Percentiles rank a stretch among this genome's conserved stretches.
These are phyloP conservation scores for Bombus difficillimus DNA, from an alignment of 1,140 invertebrate genomes.

Conservation along the genomic window DNA sequence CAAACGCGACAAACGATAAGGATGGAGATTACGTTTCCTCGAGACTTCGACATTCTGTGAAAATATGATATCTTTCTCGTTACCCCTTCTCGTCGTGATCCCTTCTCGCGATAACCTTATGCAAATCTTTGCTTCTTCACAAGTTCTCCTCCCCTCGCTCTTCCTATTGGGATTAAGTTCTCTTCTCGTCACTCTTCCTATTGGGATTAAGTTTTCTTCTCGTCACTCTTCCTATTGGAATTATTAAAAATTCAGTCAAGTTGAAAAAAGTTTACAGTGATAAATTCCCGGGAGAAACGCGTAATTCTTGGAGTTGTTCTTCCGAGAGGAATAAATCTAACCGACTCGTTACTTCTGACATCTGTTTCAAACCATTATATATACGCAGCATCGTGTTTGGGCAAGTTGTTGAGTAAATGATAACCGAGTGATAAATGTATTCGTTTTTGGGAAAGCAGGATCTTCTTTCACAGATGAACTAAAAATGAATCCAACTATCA, in stretches of 20 bases:
- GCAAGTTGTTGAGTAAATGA: neutral
- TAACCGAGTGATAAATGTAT: neutral
- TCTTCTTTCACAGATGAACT: neutral
- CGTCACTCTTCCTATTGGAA: neutral
- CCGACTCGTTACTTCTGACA: neutral
- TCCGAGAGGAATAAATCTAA: neutral
- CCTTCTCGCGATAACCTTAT: neutral
- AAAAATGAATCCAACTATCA: too few species aligned
- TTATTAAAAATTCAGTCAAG: neutral
- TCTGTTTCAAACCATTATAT: too few species aligned
- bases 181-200: neutral
- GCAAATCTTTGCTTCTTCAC: neutral
- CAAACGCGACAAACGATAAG: conserved; percentile 2
- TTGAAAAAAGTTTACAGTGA: neutral
- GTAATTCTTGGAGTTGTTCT: neutral
- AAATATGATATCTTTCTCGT: neutral
- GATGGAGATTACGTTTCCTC: neutral
- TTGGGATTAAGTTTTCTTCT: neutral
- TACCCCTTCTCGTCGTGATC: too few species aligned
- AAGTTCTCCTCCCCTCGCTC: neutral
- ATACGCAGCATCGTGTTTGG: neutral
- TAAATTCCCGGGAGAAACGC: neutral
- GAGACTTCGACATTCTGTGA: neutral
- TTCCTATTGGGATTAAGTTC: neutral
- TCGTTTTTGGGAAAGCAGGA: neutral